phyloP scores from a whole-genome alignment of 2,888 invertebrate genomes.

The Parnassius orleans region DNA sequence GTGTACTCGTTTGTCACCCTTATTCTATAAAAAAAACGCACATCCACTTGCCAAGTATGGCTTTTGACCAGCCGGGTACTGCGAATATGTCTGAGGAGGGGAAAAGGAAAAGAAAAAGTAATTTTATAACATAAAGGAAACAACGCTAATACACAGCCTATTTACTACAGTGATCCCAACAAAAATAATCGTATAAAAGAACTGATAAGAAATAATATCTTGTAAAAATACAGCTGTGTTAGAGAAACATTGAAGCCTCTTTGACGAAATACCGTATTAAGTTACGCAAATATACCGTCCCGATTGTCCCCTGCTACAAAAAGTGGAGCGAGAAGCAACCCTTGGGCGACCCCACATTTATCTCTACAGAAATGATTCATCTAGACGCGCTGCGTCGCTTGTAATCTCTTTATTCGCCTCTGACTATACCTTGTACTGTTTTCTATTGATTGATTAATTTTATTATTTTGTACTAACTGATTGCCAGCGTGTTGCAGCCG shows the following conservation, averaged over 20 bases:
- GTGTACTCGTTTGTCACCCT: no score
- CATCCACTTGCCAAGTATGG: no score
- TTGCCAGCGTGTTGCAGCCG: not conserved
- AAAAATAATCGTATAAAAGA: constrained; percentile 6
- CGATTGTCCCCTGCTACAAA: constrained; percentile 4
- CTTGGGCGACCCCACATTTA: constrained; percentile 28
- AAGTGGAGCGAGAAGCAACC: constrained; percentile 2
- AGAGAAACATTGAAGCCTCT: constrained; percentile 15
- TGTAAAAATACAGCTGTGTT: constrained; percentile 20
- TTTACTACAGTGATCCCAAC: not conserved
- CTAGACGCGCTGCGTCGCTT: constrained; percentile 46
- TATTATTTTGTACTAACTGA: not conserved
- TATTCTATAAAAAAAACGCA: no score
- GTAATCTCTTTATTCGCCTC: constrained; percentile 50
- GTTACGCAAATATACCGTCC: constrained; percentile 18
- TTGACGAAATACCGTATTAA: constrained; percentile 19
- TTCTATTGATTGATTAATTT: constrained; percentile 6
- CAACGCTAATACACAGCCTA: not conserved
- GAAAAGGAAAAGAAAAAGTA: not conserved
- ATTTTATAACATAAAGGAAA: not conserved
- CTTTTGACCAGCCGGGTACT: no score
- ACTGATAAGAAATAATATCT: constrained; percentile 10
- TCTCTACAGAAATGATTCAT: constrained; percentile 51
- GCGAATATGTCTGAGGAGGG: no score
- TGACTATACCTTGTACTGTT: constrained; percentile 7